Percentiles rank a stretch among this genome's conserved stretches.
phyloP scores from a whole-genome alignment of 64 coral and sea anemone genomes.

The Anthopleura sola region DNA sequence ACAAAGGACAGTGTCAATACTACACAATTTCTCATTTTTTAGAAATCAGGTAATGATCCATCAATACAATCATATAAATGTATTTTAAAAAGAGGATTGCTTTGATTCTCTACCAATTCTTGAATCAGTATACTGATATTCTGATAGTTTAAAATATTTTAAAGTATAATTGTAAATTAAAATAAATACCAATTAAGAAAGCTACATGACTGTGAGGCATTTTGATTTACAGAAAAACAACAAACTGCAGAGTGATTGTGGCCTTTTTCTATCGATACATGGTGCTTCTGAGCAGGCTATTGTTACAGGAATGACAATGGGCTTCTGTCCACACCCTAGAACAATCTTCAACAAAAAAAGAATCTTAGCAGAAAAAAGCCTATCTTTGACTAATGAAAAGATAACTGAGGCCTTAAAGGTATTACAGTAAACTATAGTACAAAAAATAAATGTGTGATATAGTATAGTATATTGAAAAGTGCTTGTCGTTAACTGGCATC shows the following conservation, averaged over 20 bases:
- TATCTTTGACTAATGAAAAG: not conserved
- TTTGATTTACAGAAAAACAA: slow-evolving; percentile 18
- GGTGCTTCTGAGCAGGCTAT: not conserved
- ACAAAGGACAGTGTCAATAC: too few species aligned
- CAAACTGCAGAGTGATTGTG: not conserved
- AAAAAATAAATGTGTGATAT: too few species aligned
- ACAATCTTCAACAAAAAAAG: not conserved
- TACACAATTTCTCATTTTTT: slow-evolving; percentile 12
- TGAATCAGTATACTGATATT: not conserved
- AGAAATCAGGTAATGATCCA: not conserved
- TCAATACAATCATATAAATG: not conserved
- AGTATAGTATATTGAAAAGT: too few species aligned
- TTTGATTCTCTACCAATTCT: not conserved
- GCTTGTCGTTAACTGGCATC: too few species aligned
- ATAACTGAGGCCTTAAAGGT: not conserved
- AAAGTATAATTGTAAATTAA: too few species aligned
- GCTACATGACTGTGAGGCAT: too few species aligned
- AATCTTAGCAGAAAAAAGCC: not conserved
- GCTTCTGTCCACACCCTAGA: not conserved
- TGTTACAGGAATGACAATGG: not conserved
- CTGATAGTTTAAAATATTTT: too few species aligned
- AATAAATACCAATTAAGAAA: too few species aligned
- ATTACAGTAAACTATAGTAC: too few species aligned
- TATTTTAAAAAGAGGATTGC: not conserved
- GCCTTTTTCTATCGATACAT: not conserved